phyloP scores from a whole-genome alignment of 2,113 vertebrate species.

The Noctilio leporinus region DNA sequence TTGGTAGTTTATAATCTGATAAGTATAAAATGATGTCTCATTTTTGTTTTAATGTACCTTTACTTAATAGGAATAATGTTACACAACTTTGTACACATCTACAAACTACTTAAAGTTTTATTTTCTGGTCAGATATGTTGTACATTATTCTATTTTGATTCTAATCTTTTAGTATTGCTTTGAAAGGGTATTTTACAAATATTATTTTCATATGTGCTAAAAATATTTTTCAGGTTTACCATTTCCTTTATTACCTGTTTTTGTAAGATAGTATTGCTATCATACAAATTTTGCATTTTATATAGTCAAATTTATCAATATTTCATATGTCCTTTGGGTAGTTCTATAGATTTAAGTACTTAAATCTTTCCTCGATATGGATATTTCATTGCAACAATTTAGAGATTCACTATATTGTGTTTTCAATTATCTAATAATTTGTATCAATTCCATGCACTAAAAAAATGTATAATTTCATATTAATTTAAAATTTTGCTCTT shows the following conservation, averaged over 20 bases:
- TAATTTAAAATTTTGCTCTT: neutral
- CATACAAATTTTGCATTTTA: neutral
- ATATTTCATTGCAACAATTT: neutral
- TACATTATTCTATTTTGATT: neutral
- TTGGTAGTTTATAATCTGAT: neutral
- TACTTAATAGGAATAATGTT: neutral
- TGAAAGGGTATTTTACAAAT: neutral
- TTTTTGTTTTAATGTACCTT: conserved; percentile 26
- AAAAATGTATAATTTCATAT: neutral
- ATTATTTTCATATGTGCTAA: neutral
- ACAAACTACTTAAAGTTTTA: neutral
- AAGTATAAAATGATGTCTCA: neutral
- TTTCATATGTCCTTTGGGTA: neutral
- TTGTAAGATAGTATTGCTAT: neutral
- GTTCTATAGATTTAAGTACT: neutral
- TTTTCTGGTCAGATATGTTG: neutral
- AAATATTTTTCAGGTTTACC: neutral
- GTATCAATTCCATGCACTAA: neutral
- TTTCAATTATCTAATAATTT: conserved; percentile 24
- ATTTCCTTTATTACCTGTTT: neutral
- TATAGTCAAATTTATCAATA: neutral
- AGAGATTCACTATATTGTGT: neutral
- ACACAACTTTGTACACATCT: neutral
- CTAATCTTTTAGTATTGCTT: neutral
- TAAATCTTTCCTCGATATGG: neutral